phyloP scores from a whole-genome alignment of 2,113 vertebrate genomes.

The Cepphus grylle region DNA sequence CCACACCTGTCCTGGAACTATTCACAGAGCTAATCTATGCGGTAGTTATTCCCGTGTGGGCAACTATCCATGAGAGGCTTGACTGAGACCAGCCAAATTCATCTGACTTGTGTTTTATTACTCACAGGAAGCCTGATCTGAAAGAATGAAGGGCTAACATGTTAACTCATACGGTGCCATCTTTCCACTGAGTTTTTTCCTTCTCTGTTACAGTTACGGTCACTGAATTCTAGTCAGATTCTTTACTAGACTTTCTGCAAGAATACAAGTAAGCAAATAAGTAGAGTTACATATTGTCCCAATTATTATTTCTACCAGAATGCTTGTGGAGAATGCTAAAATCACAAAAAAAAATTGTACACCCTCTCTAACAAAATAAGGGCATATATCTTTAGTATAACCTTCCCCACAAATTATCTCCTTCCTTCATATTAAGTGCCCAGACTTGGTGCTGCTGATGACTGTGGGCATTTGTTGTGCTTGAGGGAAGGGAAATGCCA shows the following conservation, averaged over 20 bases:
- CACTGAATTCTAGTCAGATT: background rate
- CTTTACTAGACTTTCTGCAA: background rate
- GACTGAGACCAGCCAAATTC: constrained; percentile 44
- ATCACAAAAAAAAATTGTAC: background rate
- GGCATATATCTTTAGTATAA: background rate
- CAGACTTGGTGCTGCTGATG: background rate
- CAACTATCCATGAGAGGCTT: constrained; percentile 37
- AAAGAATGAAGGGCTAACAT: constrained; percentile 19
- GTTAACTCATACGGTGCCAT: constrained; percentile 24
- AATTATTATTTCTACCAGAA: background rate
- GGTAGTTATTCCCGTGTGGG: background rate
- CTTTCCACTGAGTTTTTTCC: background rate
- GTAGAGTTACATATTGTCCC: background rate
- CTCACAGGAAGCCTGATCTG: constrained; percentile 35
- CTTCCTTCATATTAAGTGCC: background rate
- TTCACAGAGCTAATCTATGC: constrained; percentile 40
- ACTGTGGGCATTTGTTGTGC: background rate
- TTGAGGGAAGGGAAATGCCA: background rate
- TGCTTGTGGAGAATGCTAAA: background rate
- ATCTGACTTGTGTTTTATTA: constrained; percentile 35
- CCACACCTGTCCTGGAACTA: constrained; percentile 35
- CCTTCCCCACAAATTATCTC: background rate
- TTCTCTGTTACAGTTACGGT: background rate
- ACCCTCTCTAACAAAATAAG: background rate
- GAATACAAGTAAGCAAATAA: background rate